Base-by-base conservation (phyloP, 2,888 invertebrate genomes). In the Tigriopus californicus region DNA sequence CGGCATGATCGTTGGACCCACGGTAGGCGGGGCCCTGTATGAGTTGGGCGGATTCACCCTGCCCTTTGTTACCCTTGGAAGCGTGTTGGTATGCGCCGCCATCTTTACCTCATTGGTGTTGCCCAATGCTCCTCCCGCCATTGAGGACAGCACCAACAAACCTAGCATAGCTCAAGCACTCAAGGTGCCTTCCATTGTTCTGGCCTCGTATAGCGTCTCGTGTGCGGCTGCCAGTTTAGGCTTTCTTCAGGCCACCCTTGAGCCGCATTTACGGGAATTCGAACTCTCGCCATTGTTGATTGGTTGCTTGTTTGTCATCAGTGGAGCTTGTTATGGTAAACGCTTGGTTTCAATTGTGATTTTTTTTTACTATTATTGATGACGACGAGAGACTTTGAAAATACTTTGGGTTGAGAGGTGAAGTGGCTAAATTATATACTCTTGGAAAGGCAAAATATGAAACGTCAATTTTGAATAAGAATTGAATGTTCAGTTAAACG, bases 161-260 rank as follows among this genome's bases (percentile, higher is more conserved):
- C 76, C 41, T 18, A 62, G 62, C 22, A 60, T 83, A 68, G 71
- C 78, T 60, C 75, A 76, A 53, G 76, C 81, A 12, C 70, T 86
- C 52, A 79, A 74, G 66, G 80, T 86, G 58, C 85, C 85, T n/a
- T 82, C 83, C 22, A 81, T 86, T 1, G 67, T 81, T 44, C 69
- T 86, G 47, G 77, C 84, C 1, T 76, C 82, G 46, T 72, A 77
- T 61, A 83, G 82, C 66, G 84, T 85, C 66, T 78, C 83, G 62
- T 80, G 77, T 0, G 84, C 85, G 0, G 83, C 85, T 62, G 79
- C 83, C 76, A 85, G 85, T 64, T 85, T 87, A 56, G 86, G 87
- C 20, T 92, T 89, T 70, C 74, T 91, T 22, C 85, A 87, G 68
- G 89, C 91, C 0, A 90, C 90, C 0, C 73, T 92, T 20, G 87